These are phyloP conservation scores for Ceuthmochares aereus DNA, from an alignment of 2,113 vertebrate species.

Conservation along the genomic window DNA sequence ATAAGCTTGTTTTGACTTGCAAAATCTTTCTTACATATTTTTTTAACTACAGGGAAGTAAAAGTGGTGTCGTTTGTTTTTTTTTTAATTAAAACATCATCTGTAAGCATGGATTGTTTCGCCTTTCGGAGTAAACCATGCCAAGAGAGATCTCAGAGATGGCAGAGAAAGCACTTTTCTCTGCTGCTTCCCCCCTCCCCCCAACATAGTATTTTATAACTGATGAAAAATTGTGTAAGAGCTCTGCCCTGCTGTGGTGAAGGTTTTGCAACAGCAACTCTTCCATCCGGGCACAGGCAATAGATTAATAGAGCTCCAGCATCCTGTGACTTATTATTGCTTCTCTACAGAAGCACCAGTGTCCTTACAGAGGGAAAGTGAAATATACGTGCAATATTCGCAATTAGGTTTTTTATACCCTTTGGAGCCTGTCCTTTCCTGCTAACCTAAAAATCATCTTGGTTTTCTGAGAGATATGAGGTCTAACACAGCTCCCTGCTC, in stretches of 20 bases:
- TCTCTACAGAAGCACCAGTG: neutral
- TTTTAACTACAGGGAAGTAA: neutral
- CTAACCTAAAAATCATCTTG: neutral
- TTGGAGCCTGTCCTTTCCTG: neutral
- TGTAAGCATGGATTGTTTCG: neutral
- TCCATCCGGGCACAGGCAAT: neutral
- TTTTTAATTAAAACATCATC: neutral
- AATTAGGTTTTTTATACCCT: neutral
- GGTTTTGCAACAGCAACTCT: neutral
- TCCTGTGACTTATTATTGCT: neutral
- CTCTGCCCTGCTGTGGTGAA: neutral
- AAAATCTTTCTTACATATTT: neutral
- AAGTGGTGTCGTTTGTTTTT: neutral
- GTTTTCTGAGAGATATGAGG: neutral
- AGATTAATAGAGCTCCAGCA: neutral
- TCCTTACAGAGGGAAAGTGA: neutral
- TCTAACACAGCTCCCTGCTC: neutral
- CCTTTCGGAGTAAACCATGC: neutral
- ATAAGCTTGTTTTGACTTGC: neutral
- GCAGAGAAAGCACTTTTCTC: neutral
- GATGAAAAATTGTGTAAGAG: neutral
- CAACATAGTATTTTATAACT: neutral
- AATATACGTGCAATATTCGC: neutral
- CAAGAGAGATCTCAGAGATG: neutral
- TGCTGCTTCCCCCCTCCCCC: rapidly evolving